These are phyloP conservation scores for Istiophorus platypterus DNA, from an alignment of 2,113 vertebrate species.

Conservation along the genomic window DNA sequence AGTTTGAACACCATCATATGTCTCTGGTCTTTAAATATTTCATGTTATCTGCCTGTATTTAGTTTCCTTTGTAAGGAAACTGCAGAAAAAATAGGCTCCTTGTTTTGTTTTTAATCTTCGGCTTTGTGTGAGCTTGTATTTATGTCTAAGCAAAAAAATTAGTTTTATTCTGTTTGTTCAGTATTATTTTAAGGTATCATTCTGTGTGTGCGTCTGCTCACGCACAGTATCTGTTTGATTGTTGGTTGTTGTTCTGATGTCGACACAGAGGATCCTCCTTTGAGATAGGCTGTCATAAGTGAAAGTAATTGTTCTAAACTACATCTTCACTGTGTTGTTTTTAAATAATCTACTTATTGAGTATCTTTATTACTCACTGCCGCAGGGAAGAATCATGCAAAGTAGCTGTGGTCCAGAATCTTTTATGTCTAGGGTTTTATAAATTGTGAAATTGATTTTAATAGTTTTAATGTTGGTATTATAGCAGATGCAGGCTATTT, in stretches of 20 bases:
- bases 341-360: conserved; percentile 51
- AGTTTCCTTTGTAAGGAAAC: conserved; percentile 44
- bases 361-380: conserved; percentile 22
- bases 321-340: conserved; percentile 55
- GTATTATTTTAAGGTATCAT: conserved; percentile 25
- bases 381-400: conserved; percentile 38
- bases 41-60: conserved; percentile 48
- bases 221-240: conserved; percentile 30
- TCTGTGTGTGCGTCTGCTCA: neutral
- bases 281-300: conserved; percentile 55
- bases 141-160: conserved; percentile 14
- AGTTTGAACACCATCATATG: conserved; percentile 27
- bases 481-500: neutral
- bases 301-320: conserved; percentile 55
- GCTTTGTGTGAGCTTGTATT: neutral
- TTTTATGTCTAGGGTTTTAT: conserved; percentile 8
- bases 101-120: neutral
- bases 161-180: neutral
- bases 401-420: conserved; percentile 28
- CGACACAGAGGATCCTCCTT: conserved; percentile 47
- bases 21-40: conserved; percentile 62
- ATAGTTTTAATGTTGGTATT: conserved; percentile 12
- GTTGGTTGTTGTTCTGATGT: conserved; percentile 19
- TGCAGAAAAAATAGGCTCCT: conserved; percentile 9
- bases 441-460: conserved; percentile 49